Conservation (phyloP, 2,797 vertebrate species). For the Lutra lutra region DNA sequence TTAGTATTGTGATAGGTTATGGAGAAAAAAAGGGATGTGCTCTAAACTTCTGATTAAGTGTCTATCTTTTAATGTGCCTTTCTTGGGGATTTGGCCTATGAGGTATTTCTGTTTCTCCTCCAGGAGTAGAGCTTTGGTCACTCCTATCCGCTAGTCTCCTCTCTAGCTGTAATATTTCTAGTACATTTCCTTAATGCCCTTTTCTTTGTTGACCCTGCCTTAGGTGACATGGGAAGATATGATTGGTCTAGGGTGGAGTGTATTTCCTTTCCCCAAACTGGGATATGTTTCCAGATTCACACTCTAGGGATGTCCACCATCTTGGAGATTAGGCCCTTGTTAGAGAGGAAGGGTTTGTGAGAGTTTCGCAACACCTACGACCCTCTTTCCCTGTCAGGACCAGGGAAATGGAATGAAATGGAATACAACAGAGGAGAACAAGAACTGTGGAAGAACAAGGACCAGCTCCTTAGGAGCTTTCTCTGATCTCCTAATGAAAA, state of each 20-base stretch:
- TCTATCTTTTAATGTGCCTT: neutral
- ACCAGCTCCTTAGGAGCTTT: neutral
- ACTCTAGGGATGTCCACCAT: neutral
- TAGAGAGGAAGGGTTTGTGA: neutral
- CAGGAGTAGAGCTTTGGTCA: fast-evolving
- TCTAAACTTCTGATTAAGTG: neutral
- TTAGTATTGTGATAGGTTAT: neutral
- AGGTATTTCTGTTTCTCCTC: neutral
- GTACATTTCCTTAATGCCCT: neutral
- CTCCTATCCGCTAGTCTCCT: neutral
- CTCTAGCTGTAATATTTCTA: neutral
- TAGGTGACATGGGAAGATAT: neutral
- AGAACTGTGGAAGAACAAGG: neutral
- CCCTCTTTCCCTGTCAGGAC: neutral
- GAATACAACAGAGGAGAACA: neutral
- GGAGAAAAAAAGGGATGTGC: neutral
- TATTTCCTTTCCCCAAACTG: neutral
- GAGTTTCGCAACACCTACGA: neutral
- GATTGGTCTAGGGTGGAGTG: neutral
- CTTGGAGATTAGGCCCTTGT: neutral
- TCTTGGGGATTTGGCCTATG: neutral
- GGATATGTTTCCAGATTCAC: neutral
- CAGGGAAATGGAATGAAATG: neutral
- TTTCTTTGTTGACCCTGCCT: neutral
- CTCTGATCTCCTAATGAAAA: neutral